Evolutionary conservation across 2,888 invertebrate genomes (phyloP).

Genomic region (Nasonovia ribisnigri): DNA sequence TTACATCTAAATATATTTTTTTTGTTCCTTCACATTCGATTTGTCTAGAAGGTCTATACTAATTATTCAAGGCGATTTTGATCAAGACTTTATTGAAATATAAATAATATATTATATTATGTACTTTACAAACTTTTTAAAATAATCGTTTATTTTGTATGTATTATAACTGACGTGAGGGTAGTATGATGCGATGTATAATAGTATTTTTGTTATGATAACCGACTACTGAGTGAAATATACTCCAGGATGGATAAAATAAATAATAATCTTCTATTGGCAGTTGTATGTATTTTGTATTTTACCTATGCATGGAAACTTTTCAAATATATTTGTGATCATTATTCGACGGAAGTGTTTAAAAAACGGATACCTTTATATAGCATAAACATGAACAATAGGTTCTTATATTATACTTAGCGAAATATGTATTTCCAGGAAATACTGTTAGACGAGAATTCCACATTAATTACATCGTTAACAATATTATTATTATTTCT

Average conservation of each 20-base stretch:
- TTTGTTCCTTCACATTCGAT: background rate
- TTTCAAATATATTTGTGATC: background rate
- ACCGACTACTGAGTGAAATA: background rate
- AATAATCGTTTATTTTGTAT: background rate
- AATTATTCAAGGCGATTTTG: slow-evolving; percentile 23
- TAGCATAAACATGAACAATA: background rate
- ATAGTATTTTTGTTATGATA: background rate
- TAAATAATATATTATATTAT: background rate
- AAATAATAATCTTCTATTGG: background rate
- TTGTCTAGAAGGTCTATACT: background rate
- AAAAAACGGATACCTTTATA: background rate
- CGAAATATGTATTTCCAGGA: background rate
- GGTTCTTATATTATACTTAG: background rate
- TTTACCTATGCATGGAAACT: background rate
- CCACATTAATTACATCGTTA: background rate
- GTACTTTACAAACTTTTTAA: background rate
- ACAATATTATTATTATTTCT: too few relatives aligned
- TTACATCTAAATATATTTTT: background rate
- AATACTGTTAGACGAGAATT: background rate
- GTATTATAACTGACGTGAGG: background rate
- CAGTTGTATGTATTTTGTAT: background rate
- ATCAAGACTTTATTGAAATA: background rate
- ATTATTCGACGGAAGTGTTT: background rate
- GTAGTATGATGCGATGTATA: background rate
- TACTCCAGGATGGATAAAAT: background rate